Evolutionary conservation across 1,140 invertebrate genomes (phyloP), one percentile per base, ranked within the genome.

Genomic region (Plectrocnemia conspersa): DNA sequence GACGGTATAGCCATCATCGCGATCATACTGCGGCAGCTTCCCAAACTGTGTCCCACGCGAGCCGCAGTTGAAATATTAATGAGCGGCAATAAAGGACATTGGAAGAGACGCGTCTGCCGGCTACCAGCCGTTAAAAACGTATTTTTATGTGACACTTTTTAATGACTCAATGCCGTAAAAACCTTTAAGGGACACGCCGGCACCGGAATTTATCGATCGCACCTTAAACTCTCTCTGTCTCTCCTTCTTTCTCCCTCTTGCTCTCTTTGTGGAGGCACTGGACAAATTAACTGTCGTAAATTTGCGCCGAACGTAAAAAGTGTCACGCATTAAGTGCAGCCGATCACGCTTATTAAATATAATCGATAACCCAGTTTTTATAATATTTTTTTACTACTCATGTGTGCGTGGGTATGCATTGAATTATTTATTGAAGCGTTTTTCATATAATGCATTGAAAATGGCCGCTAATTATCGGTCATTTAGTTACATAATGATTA

Each of bases 121-220:
- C 15, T 44, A 24, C 35, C 46, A 41, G 11, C 46, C 48, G 46
- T 58, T 49, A 58, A 48, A 58, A 48, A 42, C 33, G 27, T 36
- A 46, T 38, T 58, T 46, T 54, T 58, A 58, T 49, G 52, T 41
- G 56, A 58, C 56, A 44, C 45, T 22, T 54, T 45, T 46, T 47
- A 49, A 58, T 48, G 56, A 48, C 36, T 58, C 50, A 54, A 58
- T 58, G 24, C 55, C 22, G 40, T n/a, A n/a, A n/a, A 2, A n/a
- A 49, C 35, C 47, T 7, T 15, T 41, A 21, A 41, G 13, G 3
- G 32, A 15, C 32, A 15, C 32, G 32, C 3, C 9, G 32, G 11
- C 11, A 11, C n/a, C 27, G 11, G 32, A 33, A 15, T n/a, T 33
- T 33, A 33, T 15, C 32, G n/a, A 15, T 33, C 32, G 16, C 32